These are phyloP conservation scores for Paraescarpia echinospica DNA, from an alignment of 1,140 invertebrate genomes.

Conservation along the genomic window DNA sequence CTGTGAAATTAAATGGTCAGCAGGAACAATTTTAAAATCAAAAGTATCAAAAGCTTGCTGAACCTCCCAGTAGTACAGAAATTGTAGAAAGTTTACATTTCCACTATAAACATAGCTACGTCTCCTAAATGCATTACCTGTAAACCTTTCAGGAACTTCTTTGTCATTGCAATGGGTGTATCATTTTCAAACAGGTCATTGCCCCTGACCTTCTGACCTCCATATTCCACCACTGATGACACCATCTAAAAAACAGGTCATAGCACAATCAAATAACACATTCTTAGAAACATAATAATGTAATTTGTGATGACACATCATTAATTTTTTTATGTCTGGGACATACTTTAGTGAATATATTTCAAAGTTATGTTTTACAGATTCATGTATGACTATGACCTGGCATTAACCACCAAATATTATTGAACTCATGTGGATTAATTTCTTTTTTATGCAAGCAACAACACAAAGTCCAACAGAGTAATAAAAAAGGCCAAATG, in stretches of 20 bases:
- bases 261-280: background rate
- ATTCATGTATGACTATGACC: background rate
- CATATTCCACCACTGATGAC: constrained; percentile 76
- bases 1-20: too few species aligned
- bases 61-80: too few species aligned
- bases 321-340: background rate
- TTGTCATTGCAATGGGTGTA: constrained; percentile 76
- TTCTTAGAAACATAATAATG: background rate
- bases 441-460: too few species aligned
- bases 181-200: constrained; percentile 80
- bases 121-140: constrained; percentile 63
- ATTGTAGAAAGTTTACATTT: too few species aligned
- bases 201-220: constrained; percentile 73
- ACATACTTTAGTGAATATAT: background rate
- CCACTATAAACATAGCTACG: background rate
- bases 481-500: too few species aligned
- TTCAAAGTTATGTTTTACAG: background rate
- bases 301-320: background rate
- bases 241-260: constrained; percentile 64
- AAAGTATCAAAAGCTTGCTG: too few species aligned
- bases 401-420: too few species aligned
- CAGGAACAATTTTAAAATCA: too few species aligned
- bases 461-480: too few species aligned
- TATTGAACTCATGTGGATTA: too few species aligned
- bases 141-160: constrained; percentile 87